phyloP scores from a whole-genome alignment of 2,888 invertebrate genomes.

The Apamea sordens region DNA sequence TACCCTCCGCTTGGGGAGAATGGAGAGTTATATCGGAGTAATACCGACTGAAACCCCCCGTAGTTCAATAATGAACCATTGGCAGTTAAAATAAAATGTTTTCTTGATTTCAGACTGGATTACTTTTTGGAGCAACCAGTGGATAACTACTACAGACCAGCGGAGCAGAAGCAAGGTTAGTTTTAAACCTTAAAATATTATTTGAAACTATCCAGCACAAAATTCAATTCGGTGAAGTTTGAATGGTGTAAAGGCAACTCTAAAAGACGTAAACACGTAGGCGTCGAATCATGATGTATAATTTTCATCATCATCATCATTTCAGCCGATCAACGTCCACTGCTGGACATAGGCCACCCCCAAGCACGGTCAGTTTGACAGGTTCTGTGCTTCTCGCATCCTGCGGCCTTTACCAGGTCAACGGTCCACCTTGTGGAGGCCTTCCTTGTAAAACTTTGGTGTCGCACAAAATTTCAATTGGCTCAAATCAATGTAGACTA shows the following conservation, averaged over 20 bases:
- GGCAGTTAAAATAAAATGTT: not conserved
- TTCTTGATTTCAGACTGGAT: slow-evolving; percentile 77
- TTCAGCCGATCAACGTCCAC: not conserved
- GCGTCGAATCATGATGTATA: not conserved
- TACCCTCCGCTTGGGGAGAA: not conserved
- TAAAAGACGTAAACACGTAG: not conserved
- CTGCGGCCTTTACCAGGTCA: not conserved
- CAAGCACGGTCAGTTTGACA: not conserved
- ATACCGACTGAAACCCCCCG: too few relatives aligned
- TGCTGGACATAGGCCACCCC: not conserved
- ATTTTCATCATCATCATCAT: not conserved
- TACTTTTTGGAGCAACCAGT: slow-evolving; percentile 80
- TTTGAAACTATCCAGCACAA: not conserved
- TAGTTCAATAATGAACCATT: not conserved
- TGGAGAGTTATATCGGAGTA: too few relatives aligned
- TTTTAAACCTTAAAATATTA: not conserved
- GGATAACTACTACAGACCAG: slow-evolving; percentile 77
- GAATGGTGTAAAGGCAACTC: too few relatives aligned
- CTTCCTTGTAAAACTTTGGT: not conserved
- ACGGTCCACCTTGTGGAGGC: not conserved
- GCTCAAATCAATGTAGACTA: not conserved
- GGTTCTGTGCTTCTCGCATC: not conserved
- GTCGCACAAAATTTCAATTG: not conserved
- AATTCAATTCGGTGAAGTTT: not conserved
- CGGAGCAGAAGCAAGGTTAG: slow-evolving; percentile 81